These are phyloP conservation scores for Callionymus lyra DNA, from an alignment of 2,113 vertebrate genomes.

Conservation along the genomic window DNA sequence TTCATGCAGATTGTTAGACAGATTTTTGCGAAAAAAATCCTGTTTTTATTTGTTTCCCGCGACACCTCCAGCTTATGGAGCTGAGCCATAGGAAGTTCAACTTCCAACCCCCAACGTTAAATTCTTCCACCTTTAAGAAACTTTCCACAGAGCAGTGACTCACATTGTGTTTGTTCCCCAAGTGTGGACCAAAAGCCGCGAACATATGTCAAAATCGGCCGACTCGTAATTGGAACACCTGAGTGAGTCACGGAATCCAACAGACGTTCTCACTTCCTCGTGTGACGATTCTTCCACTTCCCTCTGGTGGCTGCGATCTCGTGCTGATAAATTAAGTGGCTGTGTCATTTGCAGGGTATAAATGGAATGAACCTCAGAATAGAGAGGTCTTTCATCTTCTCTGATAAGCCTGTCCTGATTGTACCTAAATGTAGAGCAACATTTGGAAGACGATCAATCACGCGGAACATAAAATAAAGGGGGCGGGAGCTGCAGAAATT, in stretches of 20 bases:
- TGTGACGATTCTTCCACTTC: conserved; percentile 34
- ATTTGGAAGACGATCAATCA: conserved; percentile 71
- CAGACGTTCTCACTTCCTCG: conserved; percentile 17
- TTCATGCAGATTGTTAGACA: too few relatives aligned
- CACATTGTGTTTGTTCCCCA: too few relatives aligned
- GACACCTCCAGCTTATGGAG: too few relatives aligned
- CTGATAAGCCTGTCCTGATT: conserved; percentile 69
- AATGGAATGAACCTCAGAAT: conserved; percentile 68
- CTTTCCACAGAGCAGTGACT: too few relatives aligned
- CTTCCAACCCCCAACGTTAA: too few relatives aligned
- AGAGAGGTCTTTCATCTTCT: conserved; percentile 71
- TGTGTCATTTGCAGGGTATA: conserved; percentile 59
- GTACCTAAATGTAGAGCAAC: conserved; percentile 73
- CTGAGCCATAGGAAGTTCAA: too few relatives aligned
- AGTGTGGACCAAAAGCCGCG: too few relatives aligned
- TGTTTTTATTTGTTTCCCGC: too few relatives aligned
- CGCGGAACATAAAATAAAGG: conserved; percentile 35
- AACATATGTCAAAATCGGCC: neutral
- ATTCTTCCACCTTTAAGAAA: too few relatives aligned
- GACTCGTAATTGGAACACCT: neutral
- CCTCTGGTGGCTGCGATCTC: conserved; percentile 33
- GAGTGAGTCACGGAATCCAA: conserved; percentile 5
- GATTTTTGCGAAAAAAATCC: too few relatives aligned
- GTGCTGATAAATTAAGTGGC: conserved; percentile 63
- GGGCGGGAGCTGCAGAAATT: conserved; percentile 45